Evolutionary conservation across 2,888 invertebrate species (phyloP), one percentile per base, ranked within the genome.

Genomic region (Neoaliturus tenellus): DNA sequence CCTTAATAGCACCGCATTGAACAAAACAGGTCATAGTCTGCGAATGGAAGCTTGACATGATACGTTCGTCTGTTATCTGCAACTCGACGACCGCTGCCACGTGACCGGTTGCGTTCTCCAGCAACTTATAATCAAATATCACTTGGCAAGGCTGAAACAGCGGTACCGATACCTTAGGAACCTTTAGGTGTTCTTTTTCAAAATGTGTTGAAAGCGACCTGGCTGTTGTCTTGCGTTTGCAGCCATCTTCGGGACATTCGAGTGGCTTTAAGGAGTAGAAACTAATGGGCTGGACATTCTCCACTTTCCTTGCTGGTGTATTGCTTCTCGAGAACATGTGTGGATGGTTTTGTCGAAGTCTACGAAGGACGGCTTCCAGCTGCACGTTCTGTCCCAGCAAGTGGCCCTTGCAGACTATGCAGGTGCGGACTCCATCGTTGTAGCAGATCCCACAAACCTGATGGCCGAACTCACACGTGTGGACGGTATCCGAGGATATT

Each of bases 371-470:
- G 17, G 28, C 17, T 28, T 62, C 28, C 28, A 62, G 31, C 8
- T 28, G 62, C 5, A 62, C 17, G 62, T 62, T 62, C 0, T 62
- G 28, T 2, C 62, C 62, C 12, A 5, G 5, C 62, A 62, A 28
- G 17, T 62, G 62, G 2, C 62, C 62, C 17, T 62, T 62, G 62
- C 62, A 62, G 25, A 62, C 62, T 14, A 62, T 31, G 31, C 62
- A 62, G 1, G 31, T 62, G 17, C 28, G 17, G 1, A 28, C 62
- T 4, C 62, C 62, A 12, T 6, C 14, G 28, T 28, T 31, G 31
- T 62, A 31, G 17, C 62, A 62, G 28, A 3, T 6, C 17, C 62
- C 62, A 28, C 62, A 62, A 12, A 62, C 62, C 31, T 62, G 62
- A 28, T 62, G 62, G n/a, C 62, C 31, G 28, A 62, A 17, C 12